Evolutionary conservation across 2,797 vertebrate species (phyloP), one percentile per base, ranked within the genome.

Genomic region (Pseudocheirus occidentalis): DNA sequence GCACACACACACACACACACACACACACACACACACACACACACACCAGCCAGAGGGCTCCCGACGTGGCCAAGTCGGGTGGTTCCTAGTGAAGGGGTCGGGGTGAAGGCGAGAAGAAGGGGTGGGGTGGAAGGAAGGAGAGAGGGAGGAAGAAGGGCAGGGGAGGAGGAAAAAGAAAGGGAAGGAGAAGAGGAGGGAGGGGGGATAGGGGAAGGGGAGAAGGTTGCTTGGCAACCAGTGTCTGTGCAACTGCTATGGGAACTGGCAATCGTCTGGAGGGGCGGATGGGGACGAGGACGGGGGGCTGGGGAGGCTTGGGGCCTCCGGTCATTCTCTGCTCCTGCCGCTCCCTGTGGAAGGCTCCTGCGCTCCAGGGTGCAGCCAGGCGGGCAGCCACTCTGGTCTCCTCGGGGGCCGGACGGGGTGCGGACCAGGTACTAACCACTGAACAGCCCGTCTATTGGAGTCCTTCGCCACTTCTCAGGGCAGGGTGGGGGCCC

Each of bases 231-330:
- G 99, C 99, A 99, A 99, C 99, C 99, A 98, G 99, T 99, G 98
- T 99, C 99, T 98, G 98, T 98, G 99, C 98, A 98, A 99, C 99
- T 98, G 98, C 99, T 99, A 99, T 99, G 99, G 99, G 99, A 99
- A 99, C 99, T 98, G 99, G 98, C 97, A 98, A 97, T 97, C 95
- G 97, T 96, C 96, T 98, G 98, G 98, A 98, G 96, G 91, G 89
- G 92, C 94, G 90, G 90, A 93, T 34, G 95, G 95, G 24, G 95
- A 95, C 96, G 97, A 96, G 97, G 96, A 96, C 96, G 93, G 95
- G 94, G 96, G 95, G 94, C 95, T 95, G 97, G 24, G 96, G 95
- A 66, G 95, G 96, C 95, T 90, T 94, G 55, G 95, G 95, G 97
- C 95, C 97, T 97, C 96, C 91, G 94, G 94, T 90, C 95, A 93